A percentile compares a stretch with the other conserved stretches of the same genome.
Conservation (phyloP, 2,113 vertebrate genomes). For the Nannospalax galili region DNA sequence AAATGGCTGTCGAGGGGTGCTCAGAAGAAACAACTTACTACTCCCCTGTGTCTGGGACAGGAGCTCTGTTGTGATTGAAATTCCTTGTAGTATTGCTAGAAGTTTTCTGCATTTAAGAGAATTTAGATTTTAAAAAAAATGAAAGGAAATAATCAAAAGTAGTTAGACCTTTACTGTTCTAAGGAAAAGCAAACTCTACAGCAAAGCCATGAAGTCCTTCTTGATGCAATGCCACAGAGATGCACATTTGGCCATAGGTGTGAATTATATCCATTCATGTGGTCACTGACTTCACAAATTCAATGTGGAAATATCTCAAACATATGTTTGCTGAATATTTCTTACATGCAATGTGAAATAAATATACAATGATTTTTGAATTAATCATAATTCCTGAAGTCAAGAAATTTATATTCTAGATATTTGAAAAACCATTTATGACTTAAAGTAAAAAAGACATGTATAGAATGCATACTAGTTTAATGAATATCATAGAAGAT, state of each 20-base stretch:
- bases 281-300: background rate
- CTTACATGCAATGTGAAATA: background rate
- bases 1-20: background rate
- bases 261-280: background rate
- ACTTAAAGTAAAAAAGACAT: background rate
- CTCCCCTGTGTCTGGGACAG: background rate
- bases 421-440: background rate
- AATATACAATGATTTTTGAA: background rate
- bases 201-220: background rate
- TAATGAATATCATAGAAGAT: background rate
- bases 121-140: background rate
- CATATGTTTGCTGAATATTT: background rate
- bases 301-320: background rate
- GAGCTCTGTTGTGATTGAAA: background rate
- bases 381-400: background rate
- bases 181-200: background rate
- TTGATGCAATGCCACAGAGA: fast-evolving
- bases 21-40: background rate
- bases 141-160: background rate
- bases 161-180: background rate
- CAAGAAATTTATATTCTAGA: background rate
- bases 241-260: background rate
- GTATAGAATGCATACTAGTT: background rate
- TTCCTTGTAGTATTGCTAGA: background rate
- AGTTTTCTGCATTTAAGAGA: background rate